Base-by-base conservation (phyloP, 2,113 vertebrate species). In the Illadopsis cleaveri region DNA sequence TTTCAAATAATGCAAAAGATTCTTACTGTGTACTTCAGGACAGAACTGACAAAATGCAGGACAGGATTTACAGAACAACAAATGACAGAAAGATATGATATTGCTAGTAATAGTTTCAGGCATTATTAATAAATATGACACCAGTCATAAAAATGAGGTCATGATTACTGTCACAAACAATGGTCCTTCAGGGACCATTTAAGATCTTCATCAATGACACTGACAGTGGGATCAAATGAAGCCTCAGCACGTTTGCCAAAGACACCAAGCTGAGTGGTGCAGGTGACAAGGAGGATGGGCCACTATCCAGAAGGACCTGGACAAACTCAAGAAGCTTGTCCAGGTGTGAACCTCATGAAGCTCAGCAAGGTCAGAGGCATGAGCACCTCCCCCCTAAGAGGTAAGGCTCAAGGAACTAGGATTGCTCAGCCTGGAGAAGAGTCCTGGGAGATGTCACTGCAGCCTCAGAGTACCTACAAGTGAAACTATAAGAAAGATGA, bases 201-300 rank as follows among this genome's bases (percentile, higher is more conserved):
- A 54, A 7, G 9, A 48, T 20, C 66, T 30, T 54, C 19, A 70
- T 15, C 44, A 44, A 4, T 37, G 28, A 64, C 24, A 82, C 2
- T 0, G 1, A 33, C 13, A 68, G 47, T 2, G 10, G 15, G 37
- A 86, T 10, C 2, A 0, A 78, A 68, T 2, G 17, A 69, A 69
- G 13, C 20, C 21, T 86, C 44, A 73, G 37, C n/a, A 44, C 25
- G 47, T 23, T 5, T 61, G 25, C 33, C 47, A 68, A 11, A 2
- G 14, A 25, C 86, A 75, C 11, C 15, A 33, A 38, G 56, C 31
- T 31, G 44, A 53, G 20, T 4, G 4, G 22, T 9, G 16, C 6
- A 3, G 61, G 5, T 53, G 37, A 64, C 38, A 31, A 1, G 3
- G 28, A 33, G 40, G 50, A 40, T 7, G 5, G 40, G 51, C 58